Evolutionary conservation across 2,797 vertebrate genomes (phyloP), one percentile per base, ranked within the genome.

Genomic region (Saxicola maurus): DNA sequence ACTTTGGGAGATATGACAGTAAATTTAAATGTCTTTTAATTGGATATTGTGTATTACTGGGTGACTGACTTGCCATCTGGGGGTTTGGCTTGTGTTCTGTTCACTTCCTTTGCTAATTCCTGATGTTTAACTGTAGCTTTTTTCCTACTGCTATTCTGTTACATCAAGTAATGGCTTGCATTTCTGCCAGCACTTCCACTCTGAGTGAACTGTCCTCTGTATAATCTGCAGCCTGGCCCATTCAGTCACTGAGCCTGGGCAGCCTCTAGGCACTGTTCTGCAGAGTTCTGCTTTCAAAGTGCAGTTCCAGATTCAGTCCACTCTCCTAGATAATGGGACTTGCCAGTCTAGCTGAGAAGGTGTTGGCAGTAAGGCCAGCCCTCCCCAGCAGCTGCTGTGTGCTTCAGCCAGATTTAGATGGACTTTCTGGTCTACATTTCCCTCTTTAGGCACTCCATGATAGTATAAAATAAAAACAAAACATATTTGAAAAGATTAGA

Each of bases 1-100:
- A 81, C 46, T 74, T 42, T 31, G 33, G 30, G 56, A 53, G 8
- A 53, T 69, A 25, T 10, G 31, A 28, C 30, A 48, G 30, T 75
- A 81, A 89, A 91, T 81, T 65, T 45, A 89, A 92, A 76, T 80
- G 46, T 31, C n/a, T 67, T 90, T 82, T 91, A 91, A 56, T 81
- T 89, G 62, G 28, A 24, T 84, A 30, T 55, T 76, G 10, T 73
- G 24, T 76, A 31, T 68, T 90, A 30, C 33, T 68, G 78, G 31
- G 55, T 79, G 42, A 17, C 14, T 77, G 68, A 71, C 35, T 73
- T 81, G 53, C 69, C 61, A 24, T 87, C 46, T 17, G 76, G 66
- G 57, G 28, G 5, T 51, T 90, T 83, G 78, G 40, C 17, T 0
- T 85, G 25, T 77, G 43, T 42, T 87, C 53, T 37, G 11, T 80